phyloP scores from a whole-genome alignment of 2,113 vertebrate species.

The Carlito syrichta region DNA sequence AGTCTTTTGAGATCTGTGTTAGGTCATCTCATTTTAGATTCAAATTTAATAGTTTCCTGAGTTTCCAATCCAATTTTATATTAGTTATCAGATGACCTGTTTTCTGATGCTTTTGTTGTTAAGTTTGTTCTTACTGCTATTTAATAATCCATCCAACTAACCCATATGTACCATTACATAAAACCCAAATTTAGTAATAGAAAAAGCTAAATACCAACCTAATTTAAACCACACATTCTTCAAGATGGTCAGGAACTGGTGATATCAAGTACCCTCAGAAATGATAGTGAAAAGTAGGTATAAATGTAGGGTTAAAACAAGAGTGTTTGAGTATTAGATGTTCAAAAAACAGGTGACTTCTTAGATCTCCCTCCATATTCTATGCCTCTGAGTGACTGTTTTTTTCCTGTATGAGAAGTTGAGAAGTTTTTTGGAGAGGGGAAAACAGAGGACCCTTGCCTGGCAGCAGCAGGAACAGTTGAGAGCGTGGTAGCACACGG shows the following conservation, averaged over 20 bases:
- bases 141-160: neutral
- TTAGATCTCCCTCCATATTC: neutral
- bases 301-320: neutral
- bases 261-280: neutral
- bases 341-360: neutral
- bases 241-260: neutral
- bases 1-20: constrained; percentile 5
- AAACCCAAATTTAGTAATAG: neutral
- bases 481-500: neutral
- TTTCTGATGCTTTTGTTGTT: neutral
- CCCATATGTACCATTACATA: neutral
- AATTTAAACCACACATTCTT: neutral
- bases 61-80: neutral
- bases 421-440: neutral
- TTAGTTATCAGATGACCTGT: constrained; percentile 13
- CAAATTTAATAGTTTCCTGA: constrained; percentile 30
- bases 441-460: neutral
- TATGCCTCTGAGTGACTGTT: too few species aligned
- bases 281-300: neutral
- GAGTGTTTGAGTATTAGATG: neutral
- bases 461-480: neutral
- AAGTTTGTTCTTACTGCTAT: neutral
- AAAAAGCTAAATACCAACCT: neutral
- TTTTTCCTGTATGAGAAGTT: neutral
- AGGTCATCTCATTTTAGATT: neutral